phyloP scores from a whole-genome alignment of 2,113 vertebrate genomes.

The Paralichthys olivaceus region DNA sequence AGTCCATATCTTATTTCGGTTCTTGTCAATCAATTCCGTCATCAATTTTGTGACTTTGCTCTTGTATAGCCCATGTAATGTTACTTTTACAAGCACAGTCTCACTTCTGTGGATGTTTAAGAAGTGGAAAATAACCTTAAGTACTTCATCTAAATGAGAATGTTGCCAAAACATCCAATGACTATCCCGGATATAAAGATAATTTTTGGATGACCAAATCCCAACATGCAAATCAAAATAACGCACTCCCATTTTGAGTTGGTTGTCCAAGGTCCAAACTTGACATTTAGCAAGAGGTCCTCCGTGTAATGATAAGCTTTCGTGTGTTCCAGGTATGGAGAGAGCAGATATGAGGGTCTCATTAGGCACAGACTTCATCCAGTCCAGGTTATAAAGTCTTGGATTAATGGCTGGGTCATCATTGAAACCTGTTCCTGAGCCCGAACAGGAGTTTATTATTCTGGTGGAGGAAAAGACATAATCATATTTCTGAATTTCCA shows the following conservation, averaged over 20 bases:
- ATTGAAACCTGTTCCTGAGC: slow-evolving; percentile 50
- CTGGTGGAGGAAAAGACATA: slow-evolving; percentile 24
- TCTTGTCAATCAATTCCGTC: background rate
- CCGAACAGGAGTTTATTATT: slow-evolving; percentile 10
- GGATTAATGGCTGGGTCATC: background rate
- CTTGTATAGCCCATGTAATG: slow-evolving; percentile 9
- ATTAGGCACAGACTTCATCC: slow-evolving; percentile 69
- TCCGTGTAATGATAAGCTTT: slow-evolving; percentile 56
- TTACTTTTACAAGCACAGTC: slow-evolving; percentile 67
- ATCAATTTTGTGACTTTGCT: rapidly evolving
- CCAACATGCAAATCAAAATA: slow-evolving; percentile 68
- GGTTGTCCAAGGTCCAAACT: slow-evolving; percentile 67
- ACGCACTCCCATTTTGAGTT: slow-evolving; percentile 71
- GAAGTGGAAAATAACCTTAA: slow-evolving; percentile 50
- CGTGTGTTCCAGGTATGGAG: slow-evolving; percentile 75
- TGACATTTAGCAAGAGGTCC: slow-evolving; percentile 39
- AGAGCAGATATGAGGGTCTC: slow-evolving; percentile 57
- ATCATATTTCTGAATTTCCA: background rate
- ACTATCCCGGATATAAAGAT: slow-evolving; percentile 28
- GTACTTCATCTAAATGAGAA: slow-evolving; percentile 18
- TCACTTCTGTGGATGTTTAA: slow-evolving; percentile 44
- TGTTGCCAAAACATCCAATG: slow-evolving; percentile 16
- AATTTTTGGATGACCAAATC: background rate
- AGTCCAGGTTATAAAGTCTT: slow-evolving; percentile 42
- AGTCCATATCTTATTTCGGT: slow-evolving; percentile 49